phyloP scores from a whole-genome alignment of 2,797 vertebrate genomes.

The Epinephelus malabaricus region DNA sequence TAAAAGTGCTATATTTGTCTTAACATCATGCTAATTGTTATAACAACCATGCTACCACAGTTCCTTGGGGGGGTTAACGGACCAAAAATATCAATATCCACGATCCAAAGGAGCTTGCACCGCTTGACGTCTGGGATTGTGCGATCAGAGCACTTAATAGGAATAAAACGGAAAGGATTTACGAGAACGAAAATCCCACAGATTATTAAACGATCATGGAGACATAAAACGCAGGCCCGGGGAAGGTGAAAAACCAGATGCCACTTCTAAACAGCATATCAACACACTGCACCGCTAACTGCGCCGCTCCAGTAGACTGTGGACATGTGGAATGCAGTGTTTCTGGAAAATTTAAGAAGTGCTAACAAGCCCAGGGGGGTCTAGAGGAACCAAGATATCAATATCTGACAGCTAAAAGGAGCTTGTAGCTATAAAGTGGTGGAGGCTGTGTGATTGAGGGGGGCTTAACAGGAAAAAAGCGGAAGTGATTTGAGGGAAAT shows the following conservation, averaged over 20 bases:
- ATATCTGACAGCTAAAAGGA: constrained; percentile 65
- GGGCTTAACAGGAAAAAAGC: constrained; percentile 64
- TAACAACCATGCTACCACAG: constrained; percentile 1
- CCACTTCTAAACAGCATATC: constrained; percentile 51
- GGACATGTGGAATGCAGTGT: constrained; percentile 51
- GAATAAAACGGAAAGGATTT: constrained; percentile 70
- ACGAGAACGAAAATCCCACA: constrained; percentile 55
- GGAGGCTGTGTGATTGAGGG: constrained; percentile 59
- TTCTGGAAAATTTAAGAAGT: constrained; percentile 59
- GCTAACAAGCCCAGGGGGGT: constrained; percentile 53
- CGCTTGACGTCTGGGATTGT: constrained; percentile 58
- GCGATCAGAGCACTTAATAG: constrained; percentile 52
- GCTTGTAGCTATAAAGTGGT: constrained; percentile 59
- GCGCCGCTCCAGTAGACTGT: constrained; percentile 24
- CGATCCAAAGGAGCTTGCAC: constrained; percentile 46
- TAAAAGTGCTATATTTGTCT: constrained; percentile 1
- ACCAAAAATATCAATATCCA: constrained; percentile 57
- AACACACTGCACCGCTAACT: constrained; percentile 35
- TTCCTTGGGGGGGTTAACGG: constrained; percentile 17
- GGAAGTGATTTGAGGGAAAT: constrained; percentile 79
- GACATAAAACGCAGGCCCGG: constrained; percentile 53
- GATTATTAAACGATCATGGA: constrained; percentile 64
- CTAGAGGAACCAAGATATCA: constrained; percentile 51
- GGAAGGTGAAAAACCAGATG: constrained; percentile 61
- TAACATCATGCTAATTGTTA: background rate